phyloP scores from a whole-genome alignment of 2,113 vertebrate genomes.

The Cyphomyrus plagiostoma region DNA sequence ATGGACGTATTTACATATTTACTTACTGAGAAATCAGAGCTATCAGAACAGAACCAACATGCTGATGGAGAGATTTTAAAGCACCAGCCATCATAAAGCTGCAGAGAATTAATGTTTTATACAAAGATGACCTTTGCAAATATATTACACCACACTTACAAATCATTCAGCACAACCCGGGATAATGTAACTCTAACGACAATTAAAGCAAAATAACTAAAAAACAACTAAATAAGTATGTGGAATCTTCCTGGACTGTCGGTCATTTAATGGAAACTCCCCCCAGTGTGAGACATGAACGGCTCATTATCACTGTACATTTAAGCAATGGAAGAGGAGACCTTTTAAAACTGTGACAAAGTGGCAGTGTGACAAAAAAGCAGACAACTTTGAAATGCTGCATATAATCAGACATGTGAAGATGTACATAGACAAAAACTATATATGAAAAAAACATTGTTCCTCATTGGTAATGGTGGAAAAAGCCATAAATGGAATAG shows the following conservation, averaged over 20 bases:
- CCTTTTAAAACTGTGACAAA: not conserved
- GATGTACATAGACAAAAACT: not conserved
- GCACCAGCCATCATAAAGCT: not conserved
- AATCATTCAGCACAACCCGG: not conserved
- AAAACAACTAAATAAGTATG: not conserved
- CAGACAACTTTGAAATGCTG: not conserved
- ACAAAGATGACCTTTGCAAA: not conserved
- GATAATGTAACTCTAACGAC: not conserved
- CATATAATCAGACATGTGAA: not conserved
- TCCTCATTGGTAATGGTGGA: not conserved
- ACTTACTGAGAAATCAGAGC: not conserved
- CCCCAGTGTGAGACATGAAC: not conserved
- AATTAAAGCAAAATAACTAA: not conserved
- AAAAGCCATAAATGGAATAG: not conserved
- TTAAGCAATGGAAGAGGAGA: not conserved
- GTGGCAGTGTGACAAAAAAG: not conserved
- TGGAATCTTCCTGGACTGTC: not conserved
- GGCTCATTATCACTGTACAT: not conserved
- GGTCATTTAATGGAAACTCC: not conserved
- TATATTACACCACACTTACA: not conserved
- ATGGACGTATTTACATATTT: not conserved
- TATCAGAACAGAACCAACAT: not conserved
- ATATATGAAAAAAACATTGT: not conserved
- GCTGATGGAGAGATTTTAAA: too few relatives aligned
- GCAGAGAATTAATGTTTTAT: not conserved